Evolutionary conservation across 2,888 invertebrate genomes (phyloP).

Genomic region (Zhuqinia jingwanae): DNA sequence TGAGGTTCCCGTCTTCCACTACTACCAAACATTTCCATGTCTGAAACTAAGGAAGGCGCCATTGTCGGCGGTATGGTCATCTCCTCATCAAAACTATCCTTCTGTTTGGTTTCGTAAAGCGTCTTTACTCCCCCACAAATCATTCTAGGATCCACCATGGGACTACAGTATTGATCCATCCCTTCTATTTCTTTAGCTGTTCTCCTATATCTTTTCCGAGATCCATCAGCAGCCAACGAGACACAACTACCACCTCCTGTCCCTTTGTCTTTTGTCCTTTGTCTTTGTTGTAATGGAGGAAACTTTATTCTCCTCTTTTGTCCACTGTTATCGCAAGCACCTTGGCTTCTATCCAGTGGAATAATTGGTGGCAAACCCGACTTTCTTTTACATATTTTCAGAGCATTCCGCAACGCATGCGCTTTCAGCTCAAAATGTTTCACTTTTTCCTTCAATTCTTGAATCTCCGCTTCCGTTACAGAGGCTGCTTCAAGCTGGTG

Average conservation of each 20-base stretch:
- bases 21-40: neutral
- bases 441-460: slow-evolving; percentile 40
- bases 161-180: slow-evolving; percentile 56
- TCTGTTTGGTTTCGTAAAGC: slow-evolving; percentile 25
- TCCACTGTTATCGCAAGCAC: neutral
- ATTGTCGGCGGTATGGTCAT: slow-evolving; percentile 21
- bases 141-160: neutral
- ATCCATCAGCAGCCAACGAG: neutral
- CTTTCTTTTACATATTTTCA: slow-evolving; percentile 73
- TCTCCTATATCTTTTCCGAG: slow-evolving; percentile 18
- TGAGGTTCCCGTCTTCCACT: neutral
- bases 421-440: slow-evolving; percentile 51
- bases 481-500: neutral
- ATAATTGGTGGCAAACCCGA: slow-evolving; percentile 75
- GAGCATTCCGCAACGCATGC: slow-evolving; percentile 58
- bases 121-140: slow-evolving; percentile 58
- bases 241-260: neutral
- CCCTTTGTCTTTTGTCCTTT: neutral
- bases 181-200: slow-evolving; percentile 45
- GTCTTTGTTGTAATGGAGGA: neutral
- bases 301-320: too few relatives aligned
- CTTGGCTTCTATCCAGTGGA: slow-evolving; percentile 13
- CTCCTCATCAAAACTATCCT: neutral
- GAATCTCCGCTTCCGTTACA: slow-evolving; percentile 26
- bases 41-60: neutral